Conservation (phyloP, 2,797 vertebrate genomes). For the Hyperoplus lanceolatus region DNA sequence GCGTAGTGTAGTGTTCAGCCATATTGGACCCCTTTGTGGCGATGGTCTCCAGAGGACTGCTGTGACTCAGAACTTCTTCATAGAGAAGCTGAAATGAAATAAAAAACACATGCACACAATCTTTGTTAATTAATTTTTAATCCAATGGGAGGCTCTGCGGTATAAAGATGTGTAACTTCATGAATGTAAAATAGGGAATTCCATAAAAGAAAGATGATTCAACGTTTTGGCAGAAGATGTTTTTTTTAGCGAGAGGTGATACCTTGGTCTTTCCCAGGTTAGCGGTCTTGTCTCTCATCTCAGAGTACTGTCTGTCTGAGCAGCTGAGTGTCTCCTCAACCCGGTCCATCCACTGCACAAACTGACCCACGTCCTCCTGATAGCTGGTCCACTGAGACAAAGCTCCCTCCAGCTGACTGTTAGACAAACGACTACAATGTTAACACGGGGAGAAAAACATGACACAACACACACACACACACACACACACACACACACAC, state of each 20-base stretch:
- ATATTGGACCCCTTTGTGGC: slow-evolving; percentile 92
- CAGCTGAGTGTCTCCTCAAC: slow-evolving; percentile 90
- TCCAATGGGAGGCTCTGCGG: background rate
- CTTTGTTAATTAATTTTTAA: background rate
- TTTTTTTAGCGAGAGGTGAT: slow-evolving; percentile 2
- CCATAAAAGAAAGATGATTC: background rate
- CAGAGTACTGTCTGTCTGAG: slow-evolving; percentile 89
- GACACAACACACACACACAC: slow-evolving; percentile 13
- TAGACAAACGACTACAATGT: slow-evolving; percentile 40
- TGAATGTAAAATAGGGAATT: background rate
- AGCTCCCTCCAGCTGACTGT: slow-evolving; percentile 94
- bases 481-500: background rate
- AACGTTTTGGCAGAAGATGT: background rate
- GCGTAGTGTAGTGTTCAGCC: slow-evolving; percentile 92
- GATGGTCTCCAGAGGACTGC: slow-evolving; percentile 92
- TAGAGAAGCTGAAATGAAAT: slow-evolving; percentile 88
- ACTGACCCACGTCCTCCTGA: slow-evolving; percentile 95
- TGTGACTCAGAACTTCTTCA: slow-evolving; percentile 95
- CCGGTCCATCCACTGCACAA: slow-evolving; percentile 93
- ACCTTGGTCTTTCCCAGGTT: slow-evolving; percentile 95
- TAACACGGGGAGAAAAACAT: slow-evolving; percentile 21
- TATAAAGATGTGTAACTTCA: slow-evolving; percentile 4
- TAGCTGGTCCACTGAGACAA: slow-evolving; percentile 98
- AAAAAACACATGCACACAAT: slow-evolving; percentile 23
- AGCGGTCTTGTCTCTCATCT: slow-evolving; percentile 94